Conservation (phyloP, 2,888 invertebrate genomes). For the Aleiodes testaceus region DNA sequence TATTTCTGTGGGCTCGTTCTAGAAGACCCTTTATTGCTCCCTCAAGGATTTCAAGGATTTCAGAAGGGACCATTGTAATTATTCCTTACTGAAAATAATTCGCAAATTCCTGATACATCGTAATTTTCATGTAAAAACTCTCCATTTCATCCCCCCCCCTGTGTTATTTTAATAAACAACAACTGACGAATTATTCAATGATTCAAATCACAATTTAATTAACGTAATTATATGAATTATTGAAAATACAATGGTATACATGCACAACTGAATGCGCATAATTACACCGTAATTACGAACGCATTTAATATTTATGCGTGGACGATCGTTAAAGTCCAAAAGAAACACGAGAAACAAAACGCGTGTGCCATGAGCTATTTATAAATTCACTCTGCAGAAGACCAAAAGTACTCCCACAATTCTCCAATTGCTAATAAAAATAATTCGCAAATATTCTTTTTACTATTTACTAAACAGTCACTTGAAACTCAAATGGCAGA, state of each 20-base stretch:
- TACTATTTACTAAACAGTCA: constrained; percentile 36
- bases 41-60: constrained; percentile 40
- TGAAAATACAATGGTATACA: constrained; percentile 24
- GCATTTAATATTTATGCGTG: constrained; percentile 42
- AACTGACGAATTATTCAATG: constrained; percentile 49
- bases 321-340: constrained; percentile 39
- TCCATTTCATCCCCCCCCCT: no score
- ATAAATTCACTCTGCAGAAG: constrained; percentile 26
- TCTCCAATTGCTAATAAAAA: no score
- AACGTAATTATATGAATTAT: constrained; percentile 38
- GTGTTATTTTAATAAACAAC: constrained; percentile 2
- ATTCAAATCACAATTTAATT: constrained; percentile 30
- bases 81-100: constrained; percentile 44
- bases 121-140: no score
- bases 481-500: no score
- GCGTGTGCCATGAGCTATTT: constrained; percentile 27
- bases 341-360: constrained; percentile 36
- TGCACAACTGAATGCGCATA: constrained; percentile 34
- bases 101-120: constrained; percentile 49
- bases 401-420: constrained; percentile 30
- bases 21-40: constrained; percentile 47
- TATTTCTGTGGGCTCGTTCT: constrained; percentile 35
- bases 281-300: constrained; percentile 44
- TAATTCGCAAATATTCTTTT: constrained; percentile 44
- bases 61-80: constrained; percentile 44